Conservation (phyloP, 2,888 invertebrate genomes). For the Epinotia ramella region DNA sequence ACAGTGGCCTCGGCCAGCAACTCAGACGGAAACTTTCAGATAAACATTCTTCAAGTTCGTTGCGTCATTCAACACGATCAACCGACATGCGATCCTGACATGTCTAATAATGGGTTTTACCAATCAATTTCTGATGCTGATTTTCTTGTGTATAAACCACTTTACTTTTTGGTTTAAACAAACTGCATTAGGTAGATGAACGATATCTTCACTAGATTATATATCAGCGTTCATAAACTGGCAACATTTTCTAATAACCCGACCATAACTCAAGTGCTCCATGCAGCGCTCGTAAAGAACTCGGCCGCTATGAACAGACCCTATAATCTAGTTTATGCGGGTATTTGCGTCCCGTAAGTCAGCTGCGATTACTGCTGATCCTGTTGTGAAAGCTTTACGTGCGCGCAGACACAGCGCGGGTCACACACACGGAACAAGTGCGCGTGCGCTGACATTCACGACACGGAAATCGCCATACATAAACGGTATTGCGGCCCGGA, state of each 20-base stretch:
- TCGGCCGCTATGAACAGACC: background rate
- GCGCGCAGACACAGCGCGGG: background rate
- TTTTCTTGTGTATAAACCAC: too few species aligned
- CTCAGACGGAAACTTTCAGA: constrained; percentile 11
- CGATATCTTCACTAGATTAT: background rate
- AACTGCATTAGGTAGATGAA: background rate
- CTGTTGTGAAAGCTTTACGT: constrained; percentile 43
- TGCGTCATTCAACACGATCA: background rate
- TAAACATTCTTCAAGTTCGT: background rate
- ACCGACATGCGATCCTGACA: background rate
- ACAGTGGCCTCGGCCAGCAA: constrained; percentile 10
- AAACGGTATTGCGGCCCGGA: too few species aligned
- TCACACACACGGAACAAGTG: constrained; percentile 17
- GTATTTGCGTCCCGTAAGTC: constrained; percentile 40
- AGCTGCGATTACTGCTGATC: constrained; percentile 35
- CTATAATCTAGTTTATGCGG: constrained; percentile 31
- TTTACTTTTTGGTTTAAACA: too few species aligned
- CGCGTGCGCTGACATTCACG: background rate
- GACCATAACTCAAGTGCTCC: constrained; percentile 11
- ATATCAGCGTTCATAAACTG: background rate
- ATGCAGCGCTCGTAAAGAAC: constrained; percentile 16
- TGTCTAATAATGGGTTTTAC: too few species aligned
- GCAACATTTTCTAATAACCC: background rate
- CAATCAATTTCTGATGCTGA: too few species aligned
- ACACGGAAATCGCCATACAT: background rate